These are phyloP conservation scores for Argyresthia goedartella DNA, from an alignment of 2,888 invertebrate species.

Conservation along the genomic window DNA sequence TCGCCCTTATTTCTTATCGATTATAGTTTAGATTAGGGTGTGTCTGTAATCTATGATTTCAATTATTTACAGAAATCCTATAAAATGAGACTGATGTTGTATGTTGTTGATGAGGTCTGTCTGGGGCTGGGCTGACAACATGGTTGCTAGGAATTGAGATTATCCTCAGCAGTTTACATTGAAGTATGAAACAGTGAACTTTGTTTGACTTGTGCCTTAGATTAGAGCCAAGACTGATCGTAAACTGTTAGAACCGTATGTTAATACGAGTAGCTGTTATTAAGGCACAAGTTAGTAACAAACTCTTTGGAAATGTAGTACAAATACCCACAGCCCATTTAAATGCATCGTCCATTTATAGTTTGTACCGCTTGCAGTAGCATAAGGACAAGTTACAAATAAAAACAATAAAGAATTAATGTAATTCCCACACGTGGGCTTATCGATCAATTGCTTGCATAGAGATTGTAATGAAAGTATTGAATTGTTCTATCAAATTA, in stretches of 20 bases:
- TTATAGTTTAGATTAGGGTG: too few species aligned
- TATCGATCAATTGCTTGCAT: background rate
- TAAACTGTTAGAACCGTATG: too few species aligned
- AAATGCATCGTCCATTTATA: conserved; percentile 36
- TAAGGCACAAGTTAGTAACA: too few species aligned
- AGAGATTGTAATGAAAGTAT: too few species aligned
- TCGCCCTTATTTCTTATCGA: too few species aligned
- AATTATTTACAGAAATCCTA: background rate
- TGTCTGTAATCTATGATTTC: too few species aligned
- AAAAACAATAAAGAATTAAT: background rate
- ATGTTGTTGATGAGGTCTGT: conserved; percentile 34
- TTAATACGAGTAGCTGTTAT: too few species aligned
- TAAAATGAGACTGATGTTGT: conserved; percentile 51
- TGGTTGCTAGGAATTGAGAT: background rate
- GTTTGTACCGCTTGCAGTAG: conserved; percentile 29
- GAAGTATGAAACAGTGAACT: too few species aligned
- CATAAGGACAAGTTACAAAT: background rate
- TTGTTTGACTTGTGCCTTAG: too few species aligned
- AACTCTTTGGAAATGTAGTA: conserved; percentile 21
- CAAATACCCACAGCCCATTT: conserved; percentile 23
- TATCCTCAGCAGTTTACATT: too few species aligned
- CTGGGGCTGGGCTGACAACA: conserved; percentile 25
- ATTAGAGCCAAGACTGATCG: too few species aligned
- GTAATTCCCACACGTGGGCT: background rate
- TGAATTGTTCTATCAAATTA: conserved; percentile 26